These are phyloP conservation scores for Agapornis roseicollis DNA, from an alignment of 2,113 vertebrate genomes.

Conservation along the genomic window DNA sequence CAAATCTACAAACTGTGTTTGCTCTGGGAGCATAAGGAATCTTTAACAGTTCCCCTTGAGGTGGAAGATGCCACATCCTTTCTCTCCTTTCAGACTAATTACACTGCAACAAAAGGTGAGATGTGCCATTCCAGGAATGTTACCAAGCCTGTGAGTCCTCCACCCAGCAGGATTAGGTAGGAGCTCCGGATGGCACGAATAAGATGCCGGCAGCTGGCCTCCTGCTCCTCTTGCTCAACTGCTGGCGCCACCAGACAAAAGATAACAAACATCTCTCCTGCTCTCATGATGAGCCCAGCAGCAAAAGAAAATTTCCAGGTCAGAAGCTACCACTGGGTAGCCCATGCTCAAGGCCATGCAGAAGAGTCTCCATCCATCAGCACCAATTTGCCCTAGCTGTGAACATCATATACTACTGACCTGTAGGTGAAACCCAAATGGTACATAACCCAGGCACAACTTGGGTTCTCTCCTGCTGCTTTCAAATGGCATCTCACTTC, in stretches of 20 bases:
- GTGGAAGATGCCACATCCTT: background rate
- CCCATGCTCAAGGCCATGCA: background rate
- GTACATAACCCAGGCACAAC: background rate
- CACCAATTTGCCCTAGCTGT: background rate
- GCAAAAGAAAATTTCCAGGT: background rate
- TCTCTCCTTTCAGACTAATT: background rate
- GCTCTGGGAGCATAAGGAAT: background rate
- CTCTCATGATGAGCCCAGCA: background rate
- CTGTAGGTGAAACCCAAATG: background rate
- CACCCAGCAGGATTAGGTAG: background rate
- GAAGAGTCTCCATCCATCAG: background rate
- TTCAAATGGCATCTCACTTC: background rate
- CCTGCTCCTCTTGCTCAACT: slow-evolving; percentile 25
- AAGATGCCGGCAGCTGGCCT: background rate
- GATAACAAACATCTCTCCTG: background rate
- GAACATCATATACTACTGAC: fast-evolving
- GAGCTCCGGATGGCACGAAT: background rate
- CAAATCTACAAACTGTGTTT: background rate
- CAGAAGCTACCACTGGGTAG: background rate
- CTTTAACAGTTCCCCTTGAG: background rate
- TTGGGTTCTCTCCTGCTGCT: background rate
- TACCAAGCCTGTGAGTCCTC: background rate
- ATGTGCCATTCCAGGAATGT: background rate
- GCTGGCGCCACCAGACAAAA: background rate
- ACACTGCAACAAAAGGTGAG: background rate